Evolutionary conservation across 2,797 vertebrate genomes (phyloP).

Genomic region (Bovichtus variegatus): DNA sequence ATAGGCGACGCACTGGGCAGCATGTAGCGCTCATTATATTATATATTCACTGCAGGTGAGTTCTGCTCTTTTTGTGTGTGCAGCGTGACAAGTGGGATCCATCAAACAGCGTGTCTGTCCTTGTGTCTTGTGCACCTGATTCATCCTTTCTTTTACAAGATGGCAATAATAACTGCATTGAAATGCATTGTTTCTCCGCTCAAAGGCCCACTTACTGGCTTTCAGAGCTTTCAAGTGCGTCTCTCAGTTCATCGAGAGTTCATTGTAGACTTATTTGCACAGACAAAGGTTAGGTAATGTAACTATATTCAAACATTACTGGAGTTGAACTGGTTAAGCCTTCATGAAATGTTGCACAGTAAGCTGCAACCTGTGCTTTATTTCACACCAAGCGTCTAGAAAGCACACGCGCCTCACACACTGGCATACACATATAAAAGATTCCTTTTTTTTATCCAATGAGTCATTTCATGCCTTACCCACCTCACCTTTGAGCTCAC

Average conservation of each 20-base stretch:
- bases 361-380: background rate
- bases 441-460: conserved; percentile 9
- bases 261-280: background rate
- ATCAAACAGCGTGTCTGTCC: background rate
- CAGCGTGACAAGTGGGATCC: background rate
- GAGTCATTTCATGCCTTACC: conserved; percentile 19
- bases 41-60: background rate
- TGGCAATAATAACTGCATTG: background rate
- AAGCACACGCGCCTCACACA: conserved; percentile 2
- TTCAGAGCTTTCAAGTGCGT: background rate
- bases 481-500: conserved; percentile 23
- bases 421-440: background rate
- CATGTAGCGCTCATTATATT: background rate
- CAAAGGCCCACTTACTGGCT: background rate
- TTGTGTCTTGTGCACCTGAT: background rate
- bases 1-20: background rate
- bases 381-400: conserved; percentile 8
- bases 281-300: background rate
- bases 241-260: background rate
- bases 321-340: background rate
- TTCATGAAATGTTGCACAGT: background rate
- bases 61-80: background rate
- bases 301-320: background rate
- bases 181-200: background rate
- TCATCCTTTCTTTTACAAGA: background rate